These are phyloP conservation scores for Drosophila grimshawi DNA, from an alignment of 1,140 invertebrate species.

Conservation along the genomic window DNA sequence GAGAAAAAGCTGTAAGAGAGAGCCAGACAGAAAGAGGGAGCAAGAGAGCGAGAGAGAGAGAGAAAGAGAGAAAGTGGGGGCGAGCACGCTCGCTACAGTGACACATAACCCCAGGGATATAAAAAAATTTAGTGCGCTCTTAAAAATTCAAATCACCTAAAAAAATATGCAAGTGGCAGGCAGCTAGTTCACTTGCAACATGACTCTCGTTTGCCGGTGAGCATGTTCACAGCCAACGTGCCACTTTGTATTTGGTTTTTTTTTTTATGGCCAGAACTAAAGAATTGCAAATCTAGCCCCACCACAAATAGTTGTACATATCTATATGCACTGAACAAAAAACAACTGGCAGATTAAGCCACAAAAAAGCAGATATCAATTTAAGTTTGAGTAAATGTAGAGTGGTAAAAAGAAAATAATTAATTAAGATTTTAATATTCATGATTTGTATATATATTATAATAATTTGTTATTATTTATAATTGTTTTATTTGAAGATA, in stretches of 20 bases:
- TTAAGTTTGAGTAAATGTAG: neutral
- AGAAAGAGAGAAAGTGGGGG: neutral
- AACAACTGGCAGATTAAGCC: neutral
- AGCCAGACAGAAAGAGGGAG: constrained; percentile 1
- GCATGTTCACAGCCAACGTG: constrained; percentile 16
- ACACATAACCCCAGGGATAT: constrained; percentile 73
- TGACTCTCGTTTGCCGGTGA: constrained; percentile 1
- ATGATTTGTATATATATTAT: too few relatives aligned
- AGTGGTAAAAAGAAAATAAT: neutral
- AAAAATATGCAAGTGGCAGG: constrained; percentile 67
- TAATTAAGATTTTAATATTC: too few relatives aligned
- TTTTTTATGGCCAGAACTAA: constrained; percentile 12
- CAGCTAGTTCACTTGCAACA: neutral
- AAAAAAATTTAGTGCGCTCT: constrained; percentile 67
- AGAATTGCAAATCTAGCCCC: constrained; percentile 29
- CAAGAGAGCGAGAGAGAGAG: neutral
- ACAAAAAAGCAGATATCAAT: too few relatives aligned
- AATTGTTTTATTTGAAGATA: too few relatives aligned
- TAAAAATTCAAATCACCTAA: constrained; percentile 80
- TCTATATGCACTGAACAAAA: constrained; percentile 14
- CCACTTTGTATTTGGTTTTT: constrained; percentile 45
- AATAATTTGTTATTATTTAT: too few relatives aligned
- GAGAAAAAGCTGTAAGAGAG: too few relatives aligned
- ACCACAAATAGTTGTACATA: constrained; percentile 8
- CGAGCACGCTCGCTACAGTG: constrained; percentile 34